phyloP scores from a whole-genome alignment of 92 coral and sea anemone species.

The Heliopora coerulea region DNA sequence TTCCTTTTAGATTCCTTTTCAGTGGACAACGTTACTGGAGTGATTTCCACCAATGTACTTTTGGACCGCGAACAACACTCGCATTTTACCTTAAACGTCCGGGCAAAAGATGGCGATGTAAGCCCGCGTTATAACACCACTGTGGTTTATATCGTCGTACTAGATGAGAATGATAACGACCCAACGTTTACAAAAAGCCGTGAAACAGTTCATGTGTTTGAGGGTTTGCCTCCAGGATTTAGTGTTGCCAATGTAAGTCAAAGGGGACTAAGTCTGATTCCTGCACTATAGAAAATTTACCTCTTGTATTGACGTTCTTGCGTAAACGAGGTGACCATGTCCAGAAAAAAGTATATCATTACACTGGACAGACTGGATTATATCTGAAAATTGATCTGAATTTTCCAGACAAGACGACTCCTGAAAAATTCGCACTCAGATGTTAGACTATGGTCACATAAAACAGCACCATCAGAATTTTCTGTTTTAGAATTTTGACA shows the following conservation, averaged over 20 bases:
- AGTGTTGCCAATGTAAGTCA: constrained; percentile 67
- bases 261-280: no score
- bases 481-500: no score
- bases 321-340: no score
- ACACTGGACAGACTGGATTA: no score
- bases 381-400: no score
- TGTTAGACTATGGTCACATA: no score
- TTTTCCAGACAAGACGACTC: no score
- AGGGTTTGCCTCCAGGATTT: constrained; percentile 61
- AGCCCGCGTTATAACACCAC: constrained; percentile 69
- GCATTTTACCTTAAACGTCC: constrained; percentile 69
- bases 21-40: constrained; percentile 57
- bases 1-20: constrained; percentile 50
- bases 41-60: constrained; percentile 60
- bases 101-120: constrained; percentile 73
- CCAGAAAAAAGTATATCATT: no score
- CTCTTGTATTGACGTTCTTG: no score
- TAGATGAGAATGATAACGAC: constrained; percentile 82
- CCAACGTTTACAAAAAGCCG: constrained; percentile 68
- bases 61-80: constrained; percentile 75
- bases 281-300: no score
- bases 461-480: no score
- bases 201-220: constrained; percentile 61
- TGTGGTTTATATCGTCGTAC: constrained; percentile 71
- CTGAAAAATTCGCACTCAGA: no score